Conservation (phyloP, 2,113 vertebrate genomes). For the Phyllostomus hastatus region DNA sequence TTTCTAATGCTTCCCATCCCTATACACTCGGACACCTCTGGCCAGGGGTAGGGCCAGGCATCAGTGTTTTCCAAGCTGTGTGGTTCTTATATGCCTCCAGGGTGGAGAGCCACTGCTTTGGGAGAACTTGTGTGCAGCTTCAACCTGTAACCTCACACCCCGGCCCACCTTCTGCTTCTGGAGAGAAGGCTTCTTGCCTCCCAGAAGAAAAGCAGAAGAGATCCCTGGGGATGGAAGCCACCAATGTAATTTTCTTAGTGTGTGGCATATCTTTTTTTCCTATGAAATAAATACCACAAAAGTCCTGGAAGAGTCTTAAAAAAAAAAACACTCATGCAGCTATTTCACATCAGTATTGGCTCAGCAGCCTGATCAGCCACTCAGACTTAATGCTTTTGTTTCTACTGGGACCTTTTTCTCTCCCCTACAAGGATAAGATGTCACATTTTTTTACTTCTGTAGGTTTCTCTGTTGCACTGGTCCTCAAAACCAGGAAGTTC, state of each 20-base stretch:
- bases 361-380: background rate
- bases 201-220: background rate
- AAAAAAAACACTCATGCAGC: background rate
- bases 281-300: constrained; percentile 30
- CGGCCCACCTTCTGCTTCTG: background rate
- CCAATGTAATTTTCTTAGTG: constrained; percentile 11
- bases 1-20: background rate
- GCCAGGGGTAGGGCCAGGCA: background rate
- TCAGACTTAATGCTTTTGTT: background rate
- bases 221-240: background rate
- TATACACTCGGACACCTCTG: accelerated
- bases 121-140: background rate
- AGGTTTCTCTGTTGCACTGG: background rate
- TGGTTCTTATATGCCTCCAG: background rate
- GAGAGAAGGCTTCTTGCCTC: background rate
- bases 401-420: background rate
- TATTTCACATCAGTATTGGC: background rate
- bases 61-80: background rate
- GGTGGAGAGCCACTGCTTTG: background rate
- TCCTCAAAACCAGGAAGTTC: background rate
- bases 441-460: background rate
- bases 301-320: background rate
- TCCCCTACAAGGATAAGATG: background rate
- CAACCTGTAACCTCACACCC: too few relatives aligned
- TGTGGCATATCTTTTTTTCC: background rate